Evolutionary conservation across 2,888 invertebrate genomes (phyloP), one percentile per base, ranked within the genome.

Genomic region (Trachelus stipa): DNA sequence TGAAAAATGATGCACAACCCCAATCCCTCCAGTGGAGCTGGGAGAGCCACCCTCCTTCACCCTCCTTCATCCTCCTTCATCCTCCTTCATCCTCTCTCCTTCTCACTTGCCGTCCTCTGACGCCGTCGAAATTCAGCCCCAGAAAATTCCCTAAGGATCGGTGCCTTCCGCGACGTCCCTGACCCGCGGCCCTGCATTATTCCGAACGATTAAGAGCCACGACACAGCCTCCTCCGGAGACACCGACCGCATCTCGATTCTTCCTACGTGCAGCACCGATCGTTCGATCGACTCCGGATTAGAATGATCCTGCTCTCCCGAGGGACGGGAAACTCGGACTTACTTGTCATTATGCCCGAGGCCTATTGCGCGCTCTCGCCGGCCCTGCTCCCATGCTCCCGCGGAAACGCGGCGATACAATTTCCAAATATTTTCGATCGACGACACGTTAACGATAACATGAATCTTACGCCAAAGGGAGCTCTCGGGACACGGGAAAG

Each of bases 1-100:
- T 90, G 90, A 90, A 90, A 90, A 90, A 90, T 90, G 90, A 90
- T 90, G 90, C 89, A 88, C 89, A 89, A 85, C 89, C 90, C 90
- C 88, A 86, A 89, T 88, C 86, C 87, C 84, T 81, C 83, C 81
- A 85, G 83, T 82, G 6, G 23, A 56, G 56, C 23, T 6, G 23
- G 56, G 9, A 56, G 56, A 56, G 56, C 34, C 34, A 34, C 34
- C 34, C 34, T 34, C 9, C 3, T 3, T 33, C 15, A 15, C 56
- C 82, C 82, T 80, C 83, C 79, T 75, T 76, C 69, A 75, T 23
- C 75, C 76, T 74, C 56, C 34, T 75, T n/a, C n/a, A n/a, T n/a
- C n/a, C n/a, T n/a, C n/a, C n/a, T n/a, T n/a, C 73, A 2, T 34
- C 56, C 34, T 75, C 76, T 31, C 77, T 71, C 35, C 35, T 76